Percentiles rank a stretch among this genome's conserved stretches.
phyloP scores from a whole-genome alignment of 2,113 vertebrate species.

The Lucifuga dentata region DNA sequence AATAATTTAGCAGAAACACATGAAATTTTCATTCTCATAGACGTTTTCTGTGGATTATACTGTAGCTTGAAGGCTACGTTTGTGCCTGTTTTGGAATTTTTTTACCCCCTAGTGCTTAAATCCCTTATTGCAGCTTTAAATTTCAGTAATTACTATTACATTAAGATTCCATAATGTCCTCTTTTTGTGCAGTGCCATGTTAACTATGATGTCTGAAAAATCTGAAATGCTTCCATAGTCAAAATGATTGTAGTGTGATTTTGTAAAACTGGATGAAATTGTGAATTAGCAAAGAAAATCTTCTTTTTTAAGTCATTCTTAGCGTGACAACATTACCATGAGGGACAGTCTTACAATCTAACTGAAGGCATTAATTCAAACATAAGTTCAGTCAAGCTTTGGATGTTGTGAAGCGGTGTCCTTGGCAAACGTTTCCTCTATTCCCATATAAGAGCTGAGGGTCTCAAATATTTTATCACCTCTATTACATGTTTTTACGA shows the following conservation, averaged over 20 bases:
- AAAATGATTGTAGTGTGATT: no score
- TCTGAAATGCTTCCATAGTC: neutral
- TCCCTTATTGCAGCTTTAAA: no score
- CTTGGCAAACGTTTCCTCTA: conserved; percentile 33
- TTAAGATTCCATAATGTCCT: neutral
- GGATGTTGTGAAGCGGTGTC: conserved; percentile 34
- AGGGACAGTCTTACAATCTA: conserved; percentile 2
- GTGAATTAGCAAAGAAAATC: conserved; percentile 1
- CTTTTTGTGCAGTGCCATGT: neutral
- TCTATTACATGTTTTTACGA: conserved; percentile 58
- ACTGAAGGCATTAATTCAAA: conserved; percentile 26
- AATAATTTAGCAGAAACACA: no score
- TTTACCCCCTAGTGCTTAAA: no score
- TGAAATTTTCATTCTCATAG: no score
- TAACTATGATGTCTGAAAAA: neutral
- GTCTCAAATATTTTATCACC: conserved; percentile 65
- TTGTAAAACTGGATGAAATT: no score
- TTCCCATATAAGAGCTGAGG: conserved; percentile 34
- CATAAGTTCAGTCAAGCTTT: conserved; percentile 21
- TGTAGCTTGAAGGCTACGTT: no score
- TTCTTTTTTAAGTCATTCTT: conserved; percentile 15
- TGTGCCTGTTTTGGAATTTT: no score
- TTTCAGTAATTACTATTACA: neutral
- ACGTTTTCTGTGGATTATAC: no score
- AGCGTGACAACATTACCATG: neutral